These are phyloP conservation scores for Epiblema foenella DNA, from an alignment of 2,888 invertebrate species.

Conservation along the genomic window DNA sequence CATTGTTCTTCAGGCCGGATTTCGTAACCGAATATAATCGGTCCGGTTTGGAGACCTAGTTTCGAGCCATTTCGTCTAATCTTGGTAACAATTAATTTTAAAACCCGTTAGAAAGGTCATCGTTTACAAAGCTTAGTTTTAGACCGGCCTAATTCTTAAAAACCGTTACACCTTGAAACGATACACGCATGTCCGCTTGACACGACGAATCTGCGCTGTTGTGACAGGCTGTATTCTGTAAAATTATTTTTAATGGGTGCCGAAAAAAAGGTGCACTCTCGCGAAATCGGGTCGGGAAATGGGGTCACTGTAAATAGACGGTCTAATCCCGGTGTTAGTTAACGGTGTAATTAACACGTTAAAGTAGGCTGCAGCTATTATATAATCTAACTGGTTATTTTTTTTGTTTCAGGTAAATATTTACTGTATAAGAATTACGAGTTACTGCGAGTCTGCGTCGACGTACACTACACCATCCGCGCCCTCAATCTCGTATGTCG, in stretches of 20 bases:
- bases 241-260: conserved; percentile 72
- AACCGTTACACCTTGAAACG: conserved; percentile 62
- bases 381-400: conserved; percentile 50
- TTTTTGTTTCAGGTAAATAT: conserved; percentile 72
- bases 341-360: conserved; percentile 76
- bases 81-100: conserved; percentile 30
- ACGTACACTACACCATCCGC: conserved; percentile 33
- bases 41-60: conserved; percentile 25
- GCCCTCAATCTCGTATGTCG: conserved; percentile 41
- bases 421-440: conserved; percentile 8
- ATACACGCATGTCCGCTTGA: conserved; percentile 68
- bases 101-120: conserved; percentile 33
- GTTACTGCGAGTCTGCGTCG: neutral
- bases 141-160: conserved; percentile 48
- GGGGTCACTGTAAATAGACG: conserved; percentile 78
- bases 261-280: conserved; percentile 71
- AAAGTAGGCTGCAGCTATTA: conserved; percentile 35
- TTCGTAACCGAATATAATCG: conserved; percentile 36
- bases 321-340: conserved; percentile 71
- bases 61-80: conserved; percentile 15
- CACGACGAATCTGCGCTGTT: conserved; percentile 68
- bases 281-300: conserved; percentile 79
- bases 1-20: conserved; percentile 31
- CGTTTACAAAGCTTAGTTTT: conserved; percentile 46
- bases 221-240: conserved; percentile 76